Evolutionary conservation across 2,888 invertebrate species (phyloP).

Genomic region (Sicus ferrugineus): DNA sequence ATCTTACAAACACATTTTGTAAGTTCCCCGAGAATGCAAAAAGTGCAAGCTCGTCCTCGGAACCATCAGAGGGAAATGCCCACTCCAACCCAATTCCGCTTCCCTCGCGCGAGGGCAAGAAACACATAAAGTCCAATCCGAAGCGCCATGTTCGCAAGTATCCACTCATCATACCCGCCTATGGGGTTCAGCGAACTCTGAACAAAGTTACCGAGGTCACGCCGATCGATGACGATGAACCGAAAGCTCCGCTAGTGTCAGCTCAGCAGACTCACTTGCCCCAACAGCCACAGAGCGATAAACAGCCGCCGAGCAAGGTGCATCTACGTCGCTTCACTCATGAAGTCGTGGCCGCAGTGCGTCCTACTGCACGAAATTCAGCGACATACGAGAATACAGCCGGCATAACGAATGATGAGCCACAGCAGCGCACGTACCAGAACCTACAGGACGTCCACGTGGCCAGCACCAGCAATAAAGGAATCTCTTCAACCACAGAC

Average conservation of each 20-base stretch:
- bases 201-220: constrained; percentile 68
- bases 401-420: constrained; percentile 14
- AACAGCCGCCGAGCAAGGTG: background rate
- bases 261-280: background rate
- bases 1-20: constrained; percentile 58
- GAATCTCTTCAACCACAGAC: constrained; percentile 53
- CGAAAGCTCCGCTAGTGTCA: constrained; percentile 34
- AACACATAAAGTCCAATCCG: constrained; percentile 68
- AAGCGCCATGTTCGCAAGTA: constrained; percentile 82
- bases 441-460: constrained; percentile 48
- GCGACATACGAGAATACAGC: constrained; percentile 51
- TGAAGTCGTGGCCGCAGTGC: constrained; percentile 54
- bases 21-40: constrained; percentile 54
- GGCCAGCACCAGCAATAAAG: constrained; percentile 19
- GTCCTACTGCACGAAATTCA: constrained; percentile 43
- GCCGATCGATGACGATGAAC: constrained; percentile 49
- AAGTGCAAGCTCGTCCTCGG: background rate
- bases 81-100: constrained; percentile 75
- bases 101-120: constrained; percentile 75
- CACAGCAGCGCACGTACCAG: constrained; percentile 52
- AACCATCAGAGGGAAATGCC: constrained; percentile 1
- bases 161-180: constrained; percentile 78
- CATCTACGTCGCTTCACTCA: constrained; percentile 41
- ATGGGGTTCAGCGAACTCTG: constrained; percentile 70
- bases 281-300: background rate